phyloP scores from a whole-genome alignment of 2,113 vertebrate genomes.

The Bubo blakistoni region DNA sequence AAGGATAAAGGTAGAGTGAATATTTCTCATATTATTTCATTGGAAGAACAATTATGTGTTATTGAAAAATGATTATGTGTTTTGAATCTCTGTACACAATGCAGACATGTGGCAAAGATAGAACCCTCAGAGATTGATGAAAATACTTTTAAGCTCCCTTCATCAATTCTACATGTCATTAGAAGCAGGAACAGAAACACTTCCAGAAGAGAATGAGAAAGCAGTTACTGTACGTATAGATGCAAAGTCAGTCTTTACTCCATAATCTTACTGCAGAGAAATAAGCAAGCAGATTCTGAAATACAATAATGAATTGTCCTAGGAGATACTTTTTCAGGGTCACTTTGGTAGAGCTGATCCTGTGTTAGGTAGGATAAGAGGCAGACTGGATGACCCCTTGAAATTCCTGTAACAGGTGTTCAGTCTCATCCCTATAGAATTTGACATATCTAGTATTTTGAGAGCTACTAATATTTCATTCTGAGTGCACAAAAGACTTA shows the following conservation, averaged over 20 bases:
- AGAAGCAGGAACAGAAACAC: neutral
- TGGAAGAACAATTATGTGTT: neutral
- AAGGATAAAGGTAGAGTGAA: neutral
- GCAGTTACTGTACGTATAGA: neutral
- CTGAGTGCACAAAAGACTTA: neutral
- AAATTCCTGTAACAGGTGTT: neutral
- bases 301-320: neutral
- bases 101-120: neutral
- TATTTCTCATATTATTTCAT: neutral
- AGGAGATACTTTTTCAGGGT: neutral
- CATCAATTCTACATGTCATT: neutral
- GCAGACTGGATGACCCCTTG: neutral
- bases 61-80: neutral
- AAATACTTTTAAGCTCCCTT: neutral
- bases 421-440: neutral
- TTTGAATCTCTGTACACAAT: neutral
- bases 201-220: neutral
- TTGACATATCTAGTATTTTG: neutral
- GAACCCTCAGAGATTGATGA: neutral
- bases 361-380: neutral
- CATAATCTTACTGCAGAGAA: neutral
- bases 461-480: neutral
- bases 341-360: neutral
- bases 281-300: neutral
- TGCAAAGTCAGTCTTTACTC: neutral